Conservation (phyloP, 2,888 invertebrate species). For the Epirrita christyi region DNA sequence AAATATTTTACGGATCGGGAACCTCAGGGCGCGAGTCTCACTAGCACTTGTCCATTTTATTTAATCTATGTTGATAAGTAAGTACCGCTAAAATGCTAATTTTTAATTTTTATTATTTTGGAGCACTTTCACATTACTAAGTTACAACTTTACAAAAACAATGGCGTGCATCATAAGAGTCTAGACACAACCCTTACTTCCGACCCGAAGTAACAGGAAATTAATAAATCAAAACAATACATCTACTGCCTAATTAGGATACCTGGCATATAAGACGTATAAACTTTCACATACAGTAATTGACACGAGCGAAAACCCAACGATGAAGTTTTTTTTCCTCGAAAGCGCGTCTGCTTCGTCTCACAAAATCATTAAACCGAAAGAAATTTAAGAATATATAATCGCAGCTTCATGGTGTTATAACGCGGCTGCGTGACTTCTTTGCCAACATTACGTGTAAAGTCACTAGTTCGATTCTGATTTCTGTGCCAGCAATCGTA, state of each 20-base stretch:
- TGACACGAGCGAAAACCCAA: constrained; percentile 55
- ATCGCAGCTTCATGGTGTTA: not conserved
- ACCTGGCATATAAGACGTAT: constrained; percentile 28
- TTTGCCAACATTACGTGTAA: too few species aligned
- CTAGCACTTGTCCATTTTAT: too few species aligned
- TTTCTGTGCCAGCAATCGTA: constrained; percentile 56
- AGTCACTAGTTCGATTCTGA: constrained; percentile 36
- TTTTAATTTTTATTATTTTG: too few species aligned
- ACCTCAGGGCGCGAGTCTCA: too few species aligned
- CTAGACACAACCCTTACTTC: constrained; percentile 17
- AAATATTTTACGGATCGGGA: too few species aligned
- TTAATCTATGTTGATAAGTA: too few species aligned
- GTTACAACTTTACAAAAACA: too few species aligned
- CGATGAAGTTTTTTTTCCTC: not conserved
- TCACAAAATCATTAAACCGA: not conserved
- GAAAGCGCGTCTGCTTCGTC: too few species aligned
- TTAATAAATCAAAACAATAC: constrained; percentile 26
- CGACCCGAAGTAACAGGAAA: constrained; percentile 34
- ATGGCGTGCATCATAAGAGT: too few species aligned
- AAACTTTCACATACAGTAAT: constrained; percentile 43
- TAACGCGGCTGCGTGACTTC: not conserved
- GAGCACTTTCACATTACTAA: too few species aligned
- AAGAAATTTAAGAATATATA: not conserved
- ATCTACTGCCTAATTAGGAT: constrained; percentile 32
- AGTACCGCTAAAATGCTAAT: too few species aligned